phyloP scores from a whole-genome alignment of 2,888 invertebrate species.

The Alsophila aescularia region DNA sequence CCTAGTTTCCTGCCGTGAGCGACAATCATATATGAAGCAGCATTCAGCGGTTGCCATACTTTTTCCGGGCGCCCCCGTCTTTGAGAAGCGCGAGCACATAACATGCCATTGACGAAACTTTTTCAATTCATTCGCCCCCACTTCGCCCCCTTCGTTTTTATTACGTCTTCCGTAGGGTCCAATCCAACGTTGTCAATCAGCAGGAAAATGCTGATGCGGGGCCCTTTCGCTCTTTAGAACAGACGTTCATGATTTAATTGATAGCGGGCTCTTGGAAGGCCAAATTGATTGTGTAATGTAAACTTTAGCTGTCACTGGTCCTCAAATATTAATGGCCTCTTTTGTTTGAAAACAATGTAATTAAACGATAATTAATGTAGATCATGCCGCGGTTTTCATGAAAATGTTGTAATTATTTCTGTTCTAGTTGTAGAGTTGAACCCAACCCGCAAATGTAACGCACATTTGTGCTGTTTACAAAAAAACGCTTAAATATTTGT shows the following conservation, averaged over 20 bases:
- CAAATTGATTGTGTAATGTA: conserved; percentile 1
- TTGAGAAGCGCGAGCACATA: conserved; percentile 4
- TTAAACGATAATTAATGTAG: too few species aligned
- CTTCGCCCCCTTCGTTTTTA: conserved; percentile 13
- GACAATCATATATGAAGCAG: too few species aligned
- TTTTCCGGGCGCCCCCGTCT: conserved; percentile 2
- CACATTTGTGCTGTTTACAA: too few species aligned
- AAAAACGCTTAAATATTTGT: too few species aligned
- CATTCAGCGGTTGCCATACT: conserved; percentile 17
- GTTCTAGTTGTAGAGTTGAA: too few species aligned
- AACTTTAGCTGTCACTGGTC: background rate
- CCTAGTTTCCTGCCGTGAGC: too few species aligned
- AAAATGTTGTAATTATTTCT: too few species aligned
- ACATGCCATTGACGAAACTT: conserved; percentile 23
- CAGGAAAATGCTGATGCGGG: conserved; percentile 17
- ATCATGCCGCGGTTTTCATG: too few species aligned
- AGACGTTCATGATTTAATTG: background rate
- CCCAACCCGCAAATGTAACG: too few species aligned
- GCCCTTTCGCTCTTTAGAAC: background rate
- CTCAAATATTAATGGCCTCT: background rate
- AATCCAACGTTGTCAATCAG: conserved; percentile 20
- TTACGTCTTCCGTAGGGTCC: conserved; percentile 19
- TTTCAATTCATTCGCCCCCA: conserved; percentile 24
- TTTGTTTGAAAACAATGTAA: background rate
- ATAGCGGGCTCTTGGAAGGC: conserved; percentile 1